Base-by-base conservation (phyloP, 2,113 vertebrate genomes). In the Rhinoptilus africanus region DNA sequence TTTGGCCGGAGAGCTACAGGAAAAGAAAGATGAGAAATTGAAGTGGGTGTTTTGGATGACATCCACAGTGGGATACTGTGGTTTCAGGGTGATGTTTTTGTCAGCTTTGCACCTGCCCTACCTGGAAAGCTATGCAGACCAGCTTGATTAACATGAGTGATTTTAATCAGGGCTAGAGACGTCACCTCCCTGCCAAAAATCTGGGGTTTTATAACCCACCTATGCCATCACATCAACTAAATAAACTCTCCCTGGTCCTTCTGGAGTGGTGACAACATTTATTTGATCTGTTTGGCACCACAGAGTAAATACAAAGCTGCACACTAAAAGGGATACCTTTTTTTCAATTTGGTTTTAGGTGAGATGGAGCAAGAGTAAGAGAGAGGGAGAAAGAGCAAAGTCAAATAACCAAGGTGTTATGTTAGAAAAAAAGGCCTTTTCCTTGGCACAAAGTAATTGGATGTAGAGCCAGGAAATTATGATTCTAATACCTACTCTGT, bases 391-490 rank as follows among this genome's bases (percentile, higher is more conserved):
- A 92, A 90, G 69, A 85, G 81, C 35, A 68, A 96, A 95, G 73
- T 95, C 75, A 96, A 94, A 92, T 94, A 96, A 82, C 56, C 35
- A 95, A 96, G 82, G 92, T 93, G 79, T 69, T 95, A 90, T 5
- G 2, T 75, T 95, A 92, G 89, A 91, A 94, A 88, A 92, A 92
- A 90, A 84, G 43, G 41, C 45, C 72, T 92, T 93, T 96, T 93
- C 79, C 75, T 90, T 95, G 91, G 89, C 93, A 81, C 60, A 92
- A 60, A 47, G 62, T 84, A 75, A 85, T 62, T 93, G 51, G 43
- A 93, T 82, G 50, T 81, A 80, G 39, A 95, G 92, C 94, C 92
- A 97, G 94, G 94, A 95, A 96, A 95, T 94, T 94, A 96, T 96
- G 86, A 96, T 87, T 89, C 78, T 72, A 91, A 79, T 96, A 92